Evolutionary conservation across 2,797 vertebrate genomes (phyloP), one percentile per base, ranked within the genome.

Genomic region (Paratrypauchen microcephalus): DNA sequence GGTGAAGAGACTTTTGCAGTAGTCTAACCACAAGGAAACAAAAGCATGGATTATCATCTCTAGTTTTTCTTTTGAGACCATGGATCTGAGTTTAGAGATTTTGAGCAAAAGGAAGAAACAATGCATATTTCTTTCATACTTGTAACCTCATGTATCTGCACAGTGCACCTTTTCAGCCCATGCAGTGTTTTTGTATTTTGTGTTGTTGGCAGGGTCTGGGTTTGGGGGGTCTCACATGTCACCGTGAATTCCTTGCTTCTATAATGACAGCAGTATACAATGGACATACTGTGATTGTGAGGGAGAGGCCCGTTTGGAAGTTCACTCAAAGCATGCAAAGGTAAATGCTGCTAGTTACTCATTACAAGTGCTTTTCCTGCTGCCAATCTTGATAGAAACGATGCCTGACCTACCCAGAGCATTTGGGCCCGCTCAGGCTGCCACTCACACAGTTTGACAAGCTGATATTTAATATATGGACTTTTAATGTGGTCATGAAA

Each of bases 321-420:
- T 69, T 72, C 39, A 69, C 74, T 68, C 39, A 50, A 65, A 70
- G 60, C 72, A 81, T 71, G 57, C 63, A 64, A 79, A 82, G 74
- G 77, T 73, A 85, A 81, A 78, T 16, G 16, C 45, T 47, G 23
- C 80, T 64, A 59, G 79, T 71, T 79, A 74, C 85, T 88, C 78
- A 79, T 87, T 85, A 83, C 75, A 86, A 74, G 65, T 69, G 71
- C 85, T 86, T 63, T 36, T 89, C 86, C 86, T 86, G 84, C 83
- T 89, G 85, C 82, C 89, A 88, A 74, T 88, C 86, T 83, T 83
- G 76, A 85, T 87, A 68, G 19, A 72, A 72, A 68, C 62, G 39
- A 16, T 16, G 75, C 70, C 80, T 81, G 80, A 16, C 58, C 73
- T 65, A 70, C 39, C 60, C 68, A 57, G 15, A 68, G 19, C 74